Conservation (phyloP, 2,797 vertebrate genomes). For the Xenopus petersii region DNA sequence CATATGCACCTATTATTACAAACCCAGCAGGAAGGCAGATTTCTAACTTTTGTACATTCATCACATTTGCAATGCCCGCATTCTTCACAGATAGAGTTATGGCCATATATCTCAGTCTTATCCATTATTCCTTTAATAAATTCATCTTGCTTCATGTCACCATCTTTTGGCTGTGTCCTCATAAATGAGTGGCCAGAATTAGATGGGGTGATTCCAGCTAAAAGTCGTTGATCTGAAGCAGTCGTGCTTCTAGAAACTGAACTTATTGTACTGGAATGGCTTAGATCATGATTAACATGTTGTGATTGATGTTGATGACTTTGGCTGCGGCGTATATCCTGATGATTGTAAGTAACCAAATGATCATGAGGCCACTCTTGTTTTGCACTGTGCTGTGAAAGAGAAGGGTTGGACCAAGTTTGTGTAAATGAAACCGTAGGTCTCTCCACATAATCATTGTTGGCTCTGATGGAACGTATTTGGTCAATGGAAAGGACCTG, state of each 20-base stretch:
- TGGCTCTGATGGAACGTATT: slow-evolving; percentile 87
- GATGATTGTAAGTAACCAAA: slow-evolving; percentile 63
- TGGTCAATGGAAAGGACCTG: slow-evolving; percentile 92
- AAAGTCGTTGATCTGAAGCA: slow-evolving; percentile 87
- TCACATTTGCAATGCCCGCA: slow-evolving; percentile 92
- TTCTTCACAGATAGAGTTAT: slow-evolving; percentile 87
- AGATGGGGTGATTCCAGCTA: slow-evolving; percentile 79
- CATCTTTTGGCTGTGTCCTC: slow-evolving; percentile 77
- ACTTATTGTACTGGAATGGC: slow-evolving; percentile 91
- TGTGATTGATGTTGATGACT: slow-evolving; percentile 77
- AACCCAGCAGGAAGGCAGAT: slow-evolving; percentile 90
- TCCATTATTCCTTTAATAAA: slow-evolving; percentile 72
- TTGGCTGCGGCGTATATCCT: slow-evolving; percentile 78
- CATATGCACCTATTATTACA: slow-evolving; percentile 91
- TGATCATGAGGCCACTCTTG: slow-evolving; percentile 68
- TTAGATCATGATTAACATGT: slow-evolving; percentile 70
- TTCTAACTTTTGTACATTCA: slow-evolving; percentile 81
- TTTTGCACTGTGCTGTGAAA: slow-evolving; percentile 69
- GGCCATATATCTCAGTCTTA: slow-evolving; percentile 67
- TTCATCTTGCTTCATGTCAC: slow-evolving; percentile 74
- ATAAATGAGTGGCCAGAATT: slow-evolving; percentile 75
- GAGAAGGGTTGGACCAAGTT: slow-evolving; percentile 74
- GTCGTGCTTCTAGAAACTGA: slow-evolving; percentile 89
- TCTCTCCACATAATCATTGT: slow-evolving; percentile 93
- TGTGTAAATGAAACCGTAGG: slow-evolving; percentile 69